Percentiles rank a stretch among this genome's conserved stretches.
These are phyloP conservation scores for Gobio occitaniae DNA, from an alignment of 2,797 vertebrate species.

Conservation along the genomic window DNA sequence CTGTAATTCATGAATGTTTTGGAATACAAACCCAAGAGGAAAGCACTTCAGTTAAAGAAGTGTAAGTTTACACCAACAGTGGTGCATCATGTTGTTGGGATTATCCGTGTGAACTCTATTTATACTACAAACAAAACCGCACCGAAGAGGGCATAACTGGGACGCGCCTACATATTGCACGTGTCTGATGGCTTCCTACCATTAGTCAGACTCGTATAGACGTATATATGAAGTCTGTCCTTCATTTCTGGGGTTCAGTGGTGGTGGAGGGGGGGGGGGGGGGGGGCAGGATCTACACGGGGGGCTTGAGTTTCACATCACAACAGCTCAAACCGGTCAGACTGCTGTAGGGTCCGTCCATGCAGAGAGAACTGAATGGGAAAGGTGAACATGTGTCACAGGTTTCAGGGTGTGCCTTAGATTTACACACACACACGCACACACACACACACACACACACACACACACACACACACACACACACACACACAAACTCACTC, in stretches of 20 bases:
- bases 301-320: background rate
- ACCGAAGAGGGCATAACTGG: background rate
- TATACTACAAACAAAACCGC: background rate
- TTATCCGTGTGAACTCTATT: background rate
- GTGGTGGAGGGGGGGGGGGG: too few species aligned
- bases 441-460: background rate
- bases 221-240: background rate
- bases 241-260: background rate
- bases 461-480: background rate
- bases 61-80: background rate
- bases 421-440: background rate
- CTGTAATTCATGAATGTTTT: background rate
- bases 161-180: background rate
- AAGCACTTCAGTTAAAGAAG: background rate
- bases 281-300: background rate
- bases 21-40: background rate
- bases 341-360: background rate
- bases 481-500: background rate
- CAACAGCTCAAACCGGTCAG: background rate
- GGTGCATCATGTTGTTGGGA: background rate
- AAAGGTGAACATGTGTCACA: background rate
- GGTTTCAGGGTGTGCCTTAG: constrained; percentile 22
- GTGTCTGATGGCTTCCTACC: background rate
- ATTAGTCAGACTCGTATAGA: background rate
- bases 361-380: background rate